These are phyloP conservation scores for Tinea pellionella DNA, from an alignment of 2,888 invertebrate genomes.

Conservation along the genomic window DNA sequence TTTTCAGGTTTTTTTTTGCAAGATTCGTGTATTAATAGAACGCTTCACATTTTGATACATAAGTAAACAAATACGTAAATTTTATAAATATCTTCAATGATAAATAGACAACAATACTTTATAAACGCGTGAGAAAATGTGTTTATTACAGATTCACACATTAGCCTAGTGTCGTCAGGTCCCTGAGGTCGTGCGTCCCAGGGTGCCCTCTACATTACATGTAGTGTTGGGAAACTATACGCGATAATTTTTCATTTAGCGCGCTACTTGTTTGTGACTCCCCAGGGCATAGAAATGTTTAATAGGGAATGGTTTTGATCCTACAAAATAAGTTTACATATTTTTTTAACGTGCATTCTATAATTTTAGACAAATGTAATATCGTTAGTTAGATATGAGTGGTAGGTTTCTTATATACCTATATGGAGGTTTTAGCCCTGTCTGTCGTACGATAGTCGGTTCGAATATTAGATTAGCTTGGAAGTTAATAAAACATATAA, in stretches of 20 bases:
- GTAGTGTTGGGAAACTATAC: constrained; percentile 21
- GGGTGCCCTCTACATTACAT: constrained; percentile 16
- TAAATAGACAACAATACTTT: too few species aligned
- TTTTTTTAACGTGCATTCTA: constrained; percentile 22
- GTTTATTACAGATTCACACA: constrained; percentile 33
- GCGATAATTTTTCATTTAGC: constrained; percentile 68
- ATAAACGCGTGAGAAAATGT: constrained; percentile 30
- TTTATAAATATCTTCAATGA: too few species aligned
- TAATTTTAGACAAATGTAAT: not conserved
- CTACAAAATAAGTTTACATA: constrained; percentile 32
- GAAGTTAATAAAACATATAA: too few species aligned
- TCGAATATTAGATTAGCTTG: too few species aligned
- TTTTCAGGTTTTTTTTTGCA: too few species aligned
- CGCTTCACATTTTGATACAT: too few species aligned
- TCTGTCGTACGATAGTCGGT: too few species aligned
- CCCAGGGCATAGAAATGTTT: constrained; percentile 43
- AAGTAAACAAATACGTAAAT: too few species aligned
- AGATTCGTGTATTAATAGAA: too few species aligned
- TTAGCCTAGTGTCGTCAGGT: constrained; percentile 25
- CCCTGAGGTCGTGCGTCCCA: constrained; percentile 29
- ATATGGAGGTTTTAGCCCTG: too few species aligned
- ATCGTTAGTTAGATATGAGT: not conserved
- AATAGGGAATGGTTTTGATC: constrained; percentile 34
- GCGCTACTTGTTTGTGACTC: constrained; percentile 40
- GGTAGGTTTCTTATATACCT: too few species aligned